Evolutionary conservation across 2,113 vertebrate genomes (phyloP).

Genomic region (Passerina amoena): DNA sequence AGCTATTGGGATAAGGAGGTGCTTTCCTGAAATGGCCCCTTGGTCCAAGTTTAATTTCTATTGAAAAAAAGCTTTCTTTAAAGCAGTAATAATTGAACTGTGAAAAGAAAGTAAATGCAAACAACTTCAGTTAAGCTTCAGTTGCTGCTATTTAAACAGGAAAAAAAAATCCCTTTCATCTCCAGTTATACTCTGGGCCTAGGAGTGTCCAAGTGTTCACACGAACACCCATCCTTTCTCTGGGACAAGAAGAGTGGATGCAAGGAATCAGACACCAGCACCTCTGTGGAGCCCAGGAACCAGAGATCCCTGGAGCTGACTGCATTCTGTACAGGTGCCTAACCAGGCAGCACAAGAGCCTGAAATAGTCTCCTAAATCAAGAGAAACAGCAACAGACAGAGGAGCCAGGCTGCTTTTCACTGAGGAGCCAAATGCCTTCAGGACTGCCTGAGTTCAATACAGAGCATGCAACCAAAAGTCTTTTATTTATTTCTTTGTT

Average conservation of each 20-base stretch:
- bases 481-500: constrained; percentile 61
- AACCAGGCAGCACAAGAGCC: neutral
- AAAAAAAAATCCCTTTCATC: neutral
- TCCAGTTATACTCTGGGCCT: neutral
- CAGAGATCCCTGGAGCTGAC: neutral
- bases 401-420: neutral
- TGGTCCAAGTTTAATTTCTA: neutral
- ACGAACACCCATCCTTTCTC: accelerated
- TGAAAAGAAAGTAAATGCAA: neutral
- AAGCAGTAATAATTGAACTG: neutral
- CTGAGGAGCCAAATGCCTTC: constrained; percentile 45
- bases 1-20: neutral
- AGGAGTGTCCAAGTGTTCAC: neutral
- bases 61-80: neutral
- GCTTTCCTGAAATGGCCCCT: neutral
- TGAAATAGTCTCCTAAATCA: neutral
- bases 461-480: constrained; percentile 30
- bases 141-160: neutral
- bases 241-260: neutral
- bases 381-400: neutral
- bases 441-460: constrained; percentile 43
- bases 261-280: neutral
- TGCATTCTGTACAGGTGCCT: neutral
- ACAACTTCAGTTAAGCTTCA: neutral
- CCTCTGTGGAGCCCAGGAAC: neutral